Percentiles rank a stretch among this genome's conserved stretches.
Evolutionary conservation across 2,888 invertebrate species (phyloP).

Genomic region (Volucella zonaria): DNA sequence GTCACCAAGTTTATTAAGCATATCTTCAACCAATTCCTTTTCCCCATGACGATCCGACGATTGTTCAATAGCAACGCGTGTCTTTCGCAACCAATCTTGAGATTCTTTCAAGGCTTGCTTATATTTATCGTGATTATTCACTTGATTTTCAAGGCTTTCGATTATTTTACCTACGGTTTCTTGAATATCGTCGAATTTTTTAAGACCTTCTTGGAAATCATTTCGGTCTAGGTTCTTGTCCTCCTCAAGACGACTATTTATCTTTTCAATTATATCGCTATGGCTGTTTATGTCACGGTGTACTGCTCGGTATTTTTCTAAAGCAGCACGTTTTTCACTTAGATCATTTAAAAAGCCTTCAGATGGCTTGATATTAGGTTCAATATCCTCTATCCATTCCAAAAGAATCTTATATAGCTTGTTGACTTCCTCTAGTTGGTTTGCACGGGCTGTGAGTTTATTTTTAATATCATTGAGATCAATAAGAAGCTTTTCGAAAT

Average conservation of each 20-base stretch:
- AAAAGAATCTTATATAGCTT: conserved; percentile 91
- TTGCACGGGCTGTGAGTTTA: conserved; percentile 88
- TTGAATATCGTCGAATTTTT: conserved; percentile 88
- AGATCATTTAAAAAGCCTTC: conserved; percentile 91
- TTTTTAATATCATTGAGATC: conserved; percentile 92
- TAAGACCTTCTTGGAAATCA: conserved; percentile 88
- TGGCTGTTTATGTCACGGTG: conserved; percentile 92
- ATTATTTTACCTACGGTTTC: conserved; percentile 87
- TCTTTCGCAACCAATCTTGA: conserved; percentile 92
- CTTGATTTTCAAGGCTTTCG: conserved; percentile 90
- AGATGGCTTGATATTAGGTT: conserved; percentile 89
- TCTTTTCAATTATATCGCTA: conserved; percentile 89
- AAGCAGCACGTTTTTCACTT: conserved; percentile 93
- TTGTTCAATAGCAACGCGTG: conserved; percentile 91
- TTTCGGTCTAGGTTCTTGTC: conserved; percentile 87
- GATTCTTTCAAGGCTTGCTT: conserved; percentile 91
- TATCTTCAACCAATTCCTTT: conserved; percentile 89
- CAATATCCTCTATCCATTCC: conserved; percentile 95
- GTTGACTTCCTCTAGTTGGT: conserved; percentile 93
- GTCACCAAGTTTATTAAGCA: conserved; percentile 89
- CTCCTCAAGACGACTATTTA: conserved; percentile 89
- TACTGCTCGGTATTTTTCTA: conserved; percentile 93
- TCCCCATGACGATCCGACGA: conserved; percentile 95
- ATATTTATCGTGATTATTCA: conserved; percentile 93
- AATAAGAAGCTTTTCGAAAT: conserved; percentile 93